Evolutionary conservation across 2,113 vertebrate species (phyloP).

Genomic region (Xerus inauris): DNA sequence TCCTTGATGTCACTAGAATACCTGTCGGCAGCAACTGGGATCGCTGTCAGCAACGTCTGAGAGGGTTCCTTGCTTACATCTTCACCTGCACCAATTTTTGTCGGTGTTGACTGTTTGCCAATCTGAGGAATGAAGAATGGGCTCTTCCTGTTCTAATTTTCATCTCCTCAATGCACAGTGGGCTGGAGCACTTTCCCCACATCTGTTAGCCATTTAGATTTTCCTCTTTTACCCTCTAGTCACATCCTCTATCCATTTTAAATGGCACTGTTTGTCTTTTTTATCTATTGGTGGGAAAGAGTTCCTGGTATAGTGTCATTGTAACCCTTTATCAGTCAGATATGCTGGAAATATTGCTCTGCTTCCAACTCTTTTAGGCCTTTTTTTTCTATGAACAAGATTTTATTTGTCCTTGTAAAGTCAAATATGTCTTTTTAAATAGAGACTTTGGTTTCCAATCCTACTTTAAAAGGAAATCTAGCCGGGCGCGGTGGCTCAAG

Average conservation of each 20-base stretch:
- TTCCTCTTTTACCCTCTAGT: not conserved
- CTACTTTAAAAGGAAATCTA: not conserved
- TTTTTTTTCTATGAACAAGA: not conserved
- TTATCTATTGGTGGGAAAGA: not conserved
- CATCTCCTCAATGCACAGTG: not conserved
- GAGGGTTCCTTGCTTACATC: not conserved
- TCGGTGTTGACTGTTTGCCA: not conserved
- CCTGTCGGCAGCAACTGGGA: not conserved
- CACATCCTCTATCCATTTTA: not conserved
- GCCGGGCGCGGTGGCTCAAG: too few relatives aligned
- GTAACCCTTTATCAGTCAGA: not conserved
- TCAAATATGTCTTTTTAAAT: not conserved
- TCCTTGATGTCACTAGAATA: not conserved
- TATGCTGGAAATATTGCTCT: not conserved
- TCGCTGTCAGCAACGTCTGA: not conserved
- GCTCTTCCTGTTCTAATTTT: not conserved
- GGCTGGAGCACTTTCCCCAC: not conserved
- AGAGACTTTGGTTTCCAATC: not conserved
- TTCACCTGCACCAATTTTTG: not conserved
- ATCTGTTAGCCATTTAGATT: not conserved
- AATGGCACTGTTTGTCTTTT: not conserved
- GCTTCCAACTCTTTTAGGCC: not conserved
- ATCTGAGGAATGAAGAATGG: not conserved
- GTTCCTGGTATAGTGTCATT: not conserved
- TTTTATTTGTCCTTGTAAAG: conserved; percentile 1